phyloP scores from a whole-genome alignment of 2,113 vertebrate genomes.

The Phylloscopus trochilus region DNA sequence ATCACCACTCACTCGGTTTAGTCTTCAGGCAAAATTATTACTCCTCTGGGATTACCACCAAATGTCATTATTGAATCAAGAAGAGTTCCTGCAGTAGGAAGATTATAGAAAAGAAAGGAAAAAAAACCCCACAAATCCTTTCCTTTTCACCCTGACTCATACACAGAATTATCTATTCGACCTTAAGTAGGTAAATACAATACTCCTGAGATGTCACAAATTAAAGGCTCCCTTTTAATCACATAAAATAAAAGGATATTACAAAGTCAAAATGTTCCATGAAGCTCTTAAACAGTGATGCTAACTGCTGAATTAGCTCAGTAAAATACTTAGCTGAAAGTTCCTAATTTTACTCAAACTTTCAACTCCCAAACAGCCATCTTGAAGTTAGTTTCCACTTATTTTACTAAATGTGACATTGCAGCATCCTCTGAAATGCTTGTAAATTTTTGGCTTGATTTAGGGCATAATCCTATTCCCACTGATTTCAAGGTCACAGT shows the following conservation, averaged over 20 bases:
- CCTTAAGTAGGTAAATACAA: conserved; percentile 33
- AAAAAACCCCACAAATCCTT: neutral
- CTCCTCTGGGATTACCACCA: conserved; percentile 65
- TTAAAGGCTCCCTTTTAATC: conserved; percentile 8
- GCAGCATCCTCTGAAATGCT: neutral
- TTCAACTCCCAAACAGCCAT: neutral
- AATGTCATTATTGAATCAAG: conserved; percentile 73
- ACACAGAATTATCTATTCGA: neutral
- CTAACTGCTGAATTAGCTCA: neutral
- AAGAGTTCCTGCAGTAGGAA: conserved; percentile 25
- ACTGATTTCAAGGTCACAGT: neutral
- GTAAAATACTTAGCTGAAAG: neutral
- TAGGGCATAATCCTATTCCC: neutral
- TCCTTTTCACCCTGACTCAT: neutral
- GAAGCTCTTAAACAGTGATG: neutral
- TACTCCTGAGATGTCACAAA: neutral
- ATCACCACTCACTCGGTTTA: conserved; percentile 62
- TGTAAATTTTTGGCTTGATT: neutral
- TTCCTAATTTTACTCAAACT: neutral
- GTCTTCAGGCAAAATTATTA: conserved; percentile 65
- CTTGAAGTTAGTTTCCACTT: neutral
- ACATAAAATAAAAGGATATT: neutral
- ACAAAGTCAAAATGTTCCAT: neutral
- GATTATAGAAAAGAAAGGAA: conserved; percentile 37
- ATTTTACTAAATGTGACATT: neutral